Base-by-base conservation (phyloP, 2,113 vertebrate genomes). In the Elaphurus davidianus region DNA sequence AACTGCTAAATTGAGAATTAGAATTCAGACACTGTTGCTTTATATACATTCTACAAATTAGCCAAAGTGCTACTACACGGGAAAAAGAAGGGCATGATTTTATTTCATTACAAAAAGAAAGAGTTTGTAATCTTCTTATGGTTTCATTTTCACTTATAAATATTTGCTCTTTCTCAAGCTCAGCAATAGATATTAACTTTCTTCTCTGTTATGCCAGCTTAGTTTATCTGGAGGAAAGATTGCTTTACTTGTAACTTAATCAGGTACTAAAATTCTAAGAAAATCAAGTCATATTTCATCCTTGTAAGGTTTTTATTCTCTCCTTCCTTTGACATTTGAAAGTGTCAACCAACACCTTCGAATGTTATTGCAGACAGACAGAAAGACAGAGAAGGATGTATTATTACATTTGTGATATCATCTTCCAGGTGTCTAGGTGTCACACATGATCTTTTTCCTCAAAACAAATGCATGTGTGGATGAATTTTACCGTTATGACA, bases 1-100 rank as follows among this genome's bases (percentile, higher is more conserved):
- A 98, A 96, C 98, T 97, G 98, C 87, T 84, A 95, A 82, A 96
- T 81, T 45, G 57, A 97, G 85, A 98, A 98, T 98, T 97, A 97
- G 78, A 91, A 87, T 98, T 97, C 96, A 98, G 93, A 95, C 97
- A 97, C 97, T 96, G 83, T 14, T 93, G 14, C 52, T 98, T 92
- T 96, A 23, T 84, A 98, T 95, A 98, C 78, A 84, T 95, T 83
- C 82, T 91, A 96, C n/a, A 94, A 92, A 96, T 94, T 84, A 84
- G n/a, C 97, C 94, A 78, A 83, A 78, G 90, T 87, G 90, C 95
- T n/a, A 50, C 16, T 33, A 54, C 14, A 23, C 40, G 94, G 55
- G 47, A 52, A 96, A 96, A 97, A 96, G 71, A 17, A 96, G 64
- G 57, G 52, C 85, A 86, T 57, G 71, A 89, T 94, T 97, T 96